phyloP scores from a whole-genome alignment of 2,797 vertebrate genomes.

The Coranthus polyacanthus region DNA sequence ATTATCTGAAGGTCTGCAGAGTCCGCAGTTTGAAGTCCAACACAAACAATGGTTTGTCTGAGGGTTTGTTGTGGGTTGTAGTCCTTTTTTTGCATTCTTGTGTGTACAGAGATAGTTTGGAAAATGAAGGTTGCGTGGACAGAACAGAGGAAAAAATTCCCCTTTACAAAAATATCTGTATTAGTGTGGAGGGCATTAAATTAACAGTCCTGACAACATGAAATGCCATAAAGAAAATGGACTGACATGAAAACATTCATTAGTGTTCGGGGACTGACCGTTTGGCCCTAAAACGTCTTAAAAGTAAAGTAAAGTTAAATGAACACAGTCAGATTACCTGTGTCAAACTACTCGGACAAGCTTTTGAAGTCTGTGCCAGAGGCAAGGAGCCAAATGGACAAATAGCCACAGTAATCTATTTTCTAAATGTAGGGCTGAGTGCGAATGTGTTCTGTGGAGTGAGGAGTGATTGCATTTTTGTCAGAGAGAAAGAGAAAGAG shows the following conservation, averaged over 20 bases:
- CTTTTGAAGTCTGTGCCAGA: slow-evolving; percentile 29
- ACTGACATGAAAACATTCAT: slow-evolving; percentile 7
- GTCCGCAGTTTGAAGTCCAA: too few relatives aligned
- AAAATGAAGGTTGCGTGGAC: too few relatives aligned
- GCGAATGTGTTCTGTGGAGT: slow-evolving; percentile 23
- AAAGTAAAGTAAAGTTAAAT: slow-evolving; percentile 13
- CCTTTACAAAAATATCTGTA: too few relatives aligned
- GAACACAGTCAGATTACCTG: slow-evolving; percentile 32
- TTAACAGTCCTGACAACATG: too few relatives aligned
- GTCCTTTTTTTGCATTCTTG: too few relatives aligned
- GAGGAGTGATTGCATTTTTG: slow-evolving; percentile 12
- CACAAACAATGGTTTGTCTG: too few relatives aligned
- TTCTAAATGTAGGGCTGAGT: slow-evolving; percentile 32
- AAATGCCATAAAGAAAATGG: too few relatives aligned
- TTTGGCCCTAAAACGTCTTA: background rate
- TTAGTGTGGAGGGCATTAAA: too few relatives aligned
- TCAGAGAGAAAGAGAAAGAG: background rate
- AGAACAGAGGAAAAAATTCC: too few relatives aligned
- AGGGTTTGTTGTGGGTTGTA: too few relatives aligned
- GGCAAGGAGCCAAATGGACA: slow-evolving; percentile 41
- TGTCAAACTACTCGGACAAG: slow-evolving; percentile 39
- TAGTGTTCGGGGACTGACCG: background rate
- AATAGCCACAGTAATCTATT: slow-evolving; percentile 37
- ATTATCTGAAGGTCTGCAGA: too few relatives aligned
- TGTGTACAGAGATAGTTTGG: too few relatives aligned